Conservation (phyloP, 2,888 invertebrate genomes). For the Cerastis leucographa region DNA sequence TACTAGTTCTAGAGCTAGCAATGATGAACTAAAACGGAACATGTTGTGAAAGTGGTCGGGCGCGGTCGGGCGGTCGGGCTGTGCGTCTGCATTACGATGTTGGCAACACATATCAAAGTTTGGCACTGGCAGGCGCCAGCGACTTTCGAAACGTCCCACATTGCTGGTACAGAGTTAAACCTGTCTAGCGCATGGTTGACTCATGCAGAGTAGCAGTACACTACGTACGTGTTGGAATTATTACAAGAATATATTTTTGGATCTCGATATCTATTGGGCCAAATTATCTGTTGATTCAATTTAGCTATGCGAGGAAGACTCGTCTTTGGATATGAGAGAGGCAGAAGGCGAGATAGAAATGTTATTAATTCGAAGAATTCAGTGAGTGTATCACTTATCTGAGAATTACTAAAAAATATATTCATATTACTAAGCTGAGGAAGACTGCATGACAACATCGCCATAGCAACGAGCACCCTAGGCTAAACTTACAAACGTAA, state of each 20-base stretch:
- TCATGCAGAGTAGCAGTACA: conserved; percentile 63
- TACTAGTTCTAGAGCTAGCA: conserved; percentile 61
- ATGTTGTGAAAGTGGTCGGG: conserved; percentile 77
- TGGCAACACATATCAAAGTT: conserved; percentile 83
- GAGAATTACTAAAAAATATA: background rate
- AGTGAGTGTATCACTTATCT: background rate
- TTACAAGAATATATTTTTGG: conserved; percentile 53
- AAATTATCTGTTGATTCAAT: conserved; percentile 41
- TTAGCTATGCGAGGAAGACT: conserved; percentile 25
- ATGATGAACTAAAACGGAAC: conserved; percentile 67
- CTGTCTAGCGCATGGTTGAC: conserved; percentile 73
- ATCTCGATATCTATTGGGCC: conserved; percentile 25
- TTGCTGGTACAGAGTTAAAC: conserved; percentile 75
- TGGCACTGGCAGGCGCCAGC: conserved; percentile 86
- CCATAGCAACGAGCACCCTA: background rate
- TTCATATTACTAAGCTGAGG: background rate
- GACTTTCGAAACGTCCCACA: conserved; percentile 82
- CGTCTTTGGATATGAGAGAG: background rate
- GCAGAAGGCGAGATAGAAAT: background rate
- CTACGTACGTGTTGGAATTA: conserved; percentile 49
- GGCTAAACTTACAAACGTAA: conserved; percentile 16
- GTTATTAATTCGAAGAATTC: background rate
- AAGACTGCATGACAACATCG: background rate
- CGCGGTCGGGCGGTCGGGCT: conserved; percentile 64
- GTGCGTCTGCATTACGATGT: conserved; percentile 72